Evolutionary conservation across 2,113 vertebrate genomes (phyloP), one percentile per base, ranked within the genome.

Genomic region (Elephas maximus): DNA sequence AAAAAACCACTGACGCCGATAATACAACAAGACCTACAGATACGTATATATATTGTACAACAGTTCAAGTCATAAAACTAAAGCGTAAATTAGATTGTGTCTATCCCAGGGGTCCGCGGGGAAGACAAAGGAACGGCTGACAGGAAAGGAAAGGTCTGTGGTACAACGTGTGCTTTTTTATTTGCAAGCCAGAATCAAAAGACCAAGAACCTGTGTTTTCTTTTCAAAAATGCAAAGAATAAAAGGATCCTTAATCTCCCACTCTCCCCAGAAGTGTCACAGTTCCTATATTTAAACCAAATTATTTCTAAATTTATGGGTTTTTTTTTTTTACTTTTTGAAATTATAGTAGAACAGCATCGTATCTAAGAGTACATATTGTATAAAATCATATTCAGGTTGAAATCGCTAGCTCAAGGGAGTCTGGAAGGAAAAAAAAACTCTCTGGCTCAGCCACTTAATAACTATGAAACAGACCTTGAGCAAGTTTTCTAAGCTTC

Each of bases 11-110:
- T 77, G 91, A 96, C 65, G 67, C 44, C 14, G 10, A 69, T 82
- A 97, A 93, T 51, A 85, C 28, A 90, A 88, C 28, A 90, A 89
- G 90, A 95, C 93, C 96, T 92, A 96, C 94, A 92, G 90, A 87
- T 78, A 92, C 8, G 84, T 74, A 92, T 6, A 28, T 41, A 95
- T 73, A 83, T 80, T 93, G 65, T 96, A 62, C 60, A 86, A 71
- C 65, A 93, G 63, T 85, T 71, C 94, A 73, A 90, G 96, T 92
- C 90, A 96, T 88, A 97, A 94, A 92, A 92, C 84, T 91, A 73
- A 90, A 85, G 76, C 63, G 26, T 87, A 82, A 95, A 97, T 95
- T 93, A 92, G 94, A 96, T 69, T 93, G 77, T 10, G 51, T 26
- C 28, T 53, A 67, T 77, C 95, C 95, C 96, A 45, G 60, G 88